Conservation (phyloP, 1,140 invertebrate species). For the Ctenoplectra terminalis region DNA sequence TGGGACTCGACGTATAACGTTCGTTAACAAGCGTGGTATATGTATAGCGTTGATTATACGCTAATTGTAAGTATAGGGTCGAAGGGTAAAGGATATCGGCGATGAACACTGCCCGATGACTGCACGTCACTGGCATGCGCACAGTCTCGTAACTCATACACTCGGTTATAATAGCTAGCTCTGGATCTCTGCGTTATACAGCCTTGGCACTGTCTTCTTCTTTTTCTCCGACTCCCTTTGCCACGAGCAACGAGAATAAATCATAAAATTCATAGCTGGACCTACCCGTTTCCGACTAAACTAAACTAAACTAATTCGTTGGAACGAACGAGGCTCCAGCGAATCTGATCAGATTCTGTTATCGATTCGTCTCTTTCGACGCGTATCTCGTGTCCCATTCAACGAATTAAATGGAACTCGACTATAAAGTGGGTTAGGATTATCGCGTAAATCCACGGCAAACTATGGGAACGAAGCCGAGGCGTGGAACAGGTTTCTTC, state of each 20-base stretch:
- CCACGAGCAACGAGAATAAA: conserved; percentile 73
- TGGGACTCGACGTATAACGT: conserved; percentile 73
- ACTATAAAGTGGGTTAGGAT: background rate
- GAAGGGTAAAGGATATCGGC: conserved; percentile 69
- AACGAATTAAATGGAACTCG: background rate
- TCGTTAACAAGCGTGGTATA: conserved; percentile 81
- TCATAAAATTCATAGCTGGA: conserved; percentile 78
- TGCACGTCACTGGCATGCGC: conserved; percentile 77
- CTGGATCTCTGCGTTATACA: conserved; percentile 37
- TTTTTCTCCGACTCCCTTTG: background rate
- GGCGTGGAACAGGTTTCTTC: background rate
- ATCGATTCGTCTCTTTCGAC: conserved; percentile 2
- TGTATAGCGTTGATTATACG: conserved; percentile 81
- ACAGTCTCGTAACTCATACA: conserved; percentile 78
- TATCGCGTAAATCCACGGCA: conserved; percentile 14
- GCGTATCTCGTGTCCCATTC: background rate
- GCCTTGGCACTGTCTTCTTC: background rate
- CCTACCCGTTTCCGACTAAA: background rate
- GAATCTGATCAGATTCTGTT: background rate
- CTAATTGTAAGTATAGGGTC: conserved; percentile 82
- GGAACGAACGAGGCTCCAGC: background rate
- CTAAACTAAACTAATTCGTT: conserved; percentile 18
- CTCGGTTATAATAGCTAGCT: conserved; percentile 63
- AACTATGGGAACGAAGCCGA: conserved; percentile 9
- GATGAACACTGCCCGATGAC: conserved; percentile 76